Base-by-base conservation (phyloP, 2,113 vertebrate genomes). In the Callorhinus ursinus region DNA sequence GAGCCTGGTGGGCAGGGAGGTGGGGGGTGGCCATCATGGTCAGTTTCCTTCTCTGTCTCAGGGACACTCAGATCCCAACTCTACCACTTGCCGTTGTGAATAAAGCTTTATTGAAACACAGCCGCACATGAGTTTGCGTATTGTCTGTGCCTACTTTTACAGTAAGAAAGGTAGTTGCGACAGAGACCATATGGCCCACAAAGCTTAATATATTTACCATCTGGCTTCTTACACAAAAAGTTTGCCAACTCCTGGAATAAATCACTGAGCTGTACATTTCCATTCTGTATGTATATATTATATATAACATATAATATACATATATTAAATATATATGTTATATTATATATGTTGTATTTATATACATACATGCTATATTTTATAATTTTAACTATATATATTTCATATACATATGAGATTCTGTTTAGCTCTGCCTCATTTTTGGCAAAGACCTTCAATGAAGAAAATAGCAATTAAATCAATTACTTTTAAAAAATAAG, bases 401-500 rank as follows among this genome's bases (percentile, higher is more conserved):
- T 65, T 4, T 65, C 15, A 90, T 26, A 57, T 46, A 28, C 21
- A n/a, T 14, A 46, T 57, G n/a, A 65, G 15, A 92, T 72, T 87
- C 10, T 67, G 46, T 65, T 94, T 84, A 93, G 31, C 13, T 97
- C 71, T 89, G 53, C 22, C 36, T 96, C 51, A 63, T 85, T 72
- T 74, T 89, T 92, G n/a, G 19, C 67, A 86, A 71, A 92, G 28
- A 49, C 19, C 65, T 7, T 65, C 14, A 67, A 53, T 85, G n/a
- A 22, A 93, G 11, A 97, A 95, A 83, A 84, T 59, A 90, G n/a
- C n/a, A 88, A 88, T 42, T 33, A 95, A 89, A 95, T 96, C 49
- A 65, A 46, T 65, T 88, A 53, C 22, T 42, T 92, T 96, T 67
- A 88, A 81, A 84, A 72, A 93, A 95, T 59, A 83, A 92, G 36